These are phyloP conservation scores for Dolichallabes microphthalmus DNA, from an alignment of 2,113 vertebrate genomes.

Conservation along the genomic window DNA sequence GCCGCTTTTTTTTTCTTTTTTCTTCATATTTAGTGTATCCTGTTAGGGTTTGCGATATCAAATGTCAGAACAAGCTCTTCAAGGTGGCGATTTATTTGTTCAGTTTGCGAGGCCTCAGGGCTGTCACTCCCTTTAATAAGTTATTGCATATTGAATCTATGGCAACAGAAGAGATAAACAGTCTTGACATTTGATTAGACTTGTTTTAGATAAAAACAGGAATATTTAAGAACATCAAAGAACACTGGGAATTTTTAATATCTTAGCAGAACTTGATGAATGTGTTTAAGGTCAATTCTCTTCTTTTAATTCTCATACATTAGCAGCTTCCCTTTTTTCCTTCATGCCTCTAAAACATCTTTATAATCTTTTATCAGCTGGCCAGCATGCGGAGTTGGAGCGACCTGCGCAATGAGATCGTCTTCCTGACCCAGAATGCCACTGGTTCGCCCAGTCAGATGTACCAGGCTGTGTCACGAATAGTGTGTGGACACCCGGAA, in stretches of 20 bases:
- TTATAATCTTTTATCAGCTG: constrained; percentile 68
- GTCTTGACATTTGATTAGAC: neutral
- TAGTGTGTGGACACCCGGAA: constrained; percentile 92
- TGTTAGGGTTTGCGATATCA: constrained; percentile 1
- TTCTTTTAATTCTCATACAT: neutral
- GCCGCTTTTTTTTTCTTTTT: too few species aligned
- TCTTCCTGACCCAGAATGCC: constrained; percentile 81
- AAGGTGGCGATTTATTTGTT: constrained; percentile 24
- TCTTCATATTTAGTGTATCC: neutral
- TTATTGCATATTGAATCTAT: constrained; percentile 1
- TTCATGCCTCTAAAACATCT: neutral
- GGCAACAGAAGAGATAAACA: constrained; percentile 19
- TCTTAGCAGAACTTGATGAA: neutral
- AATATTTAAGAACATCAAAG: neutral
- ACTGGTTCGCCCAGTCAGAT: constrained; percentile 84
- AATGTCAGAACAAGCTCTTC: constrained; percentile 34
- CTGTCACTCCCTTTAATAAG: neutral
- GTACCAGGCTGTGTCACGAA: constrained; percentile 94
- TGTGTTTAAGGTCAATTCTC: neutral
- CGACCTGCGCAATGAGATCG: constrained; percentile 91
- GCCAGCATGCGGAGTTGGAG: constrained; percentile 90
- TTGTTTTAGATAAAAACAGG: neutral
- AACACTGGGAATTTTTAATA: neutral
- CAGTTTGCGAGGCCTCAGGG: constrained; percentile 33
- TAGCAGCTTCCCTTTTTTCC: neutral